Conservation (phyloP, 2,113 vertebrate species). For the Ophthalmolycus amberensis region DNA sequence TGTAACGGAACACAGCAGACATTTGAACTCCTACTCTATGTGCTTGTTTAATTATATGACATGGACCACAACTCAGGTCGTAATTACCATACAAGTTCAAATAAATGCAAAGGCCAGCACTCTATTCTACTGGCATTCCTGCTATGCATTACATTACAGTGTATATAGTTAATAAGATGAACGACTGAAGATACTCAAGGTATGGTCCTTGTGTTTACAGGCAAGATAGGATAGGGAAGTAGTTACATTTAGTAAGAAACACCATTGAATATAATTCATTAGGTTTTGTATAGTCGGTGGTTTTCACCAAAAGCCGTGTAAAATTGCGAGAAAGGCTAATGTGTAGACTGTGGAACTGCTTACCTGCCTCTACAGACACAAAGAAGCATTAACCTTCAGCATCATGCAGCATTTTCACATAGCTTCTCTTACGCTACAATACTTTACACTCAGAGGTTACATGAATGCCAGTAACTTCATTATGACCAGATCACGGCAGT, state of each 20-base stretch:
- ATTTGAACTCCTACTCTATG: slow-evolving; percentile 27
- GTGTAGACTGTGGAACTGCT: neutral
- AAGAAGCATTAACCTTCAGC: slow-evolving; percentile 22
- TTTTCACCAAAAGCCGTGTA: neutral
- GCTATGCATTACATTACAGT: slow-evolving; percentile 27
- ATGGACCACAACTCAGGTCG: slow-evolving; percentile 39
- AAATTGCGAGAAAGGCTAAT: neutral
- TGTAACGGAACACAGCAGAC: slow-evolving; percentile 38
- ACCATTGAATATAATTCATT: neutral
- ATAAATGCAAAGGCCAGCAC: slow-evolving; percentile 49
- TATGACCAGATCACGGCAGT: slow-evolving; percentile 11
- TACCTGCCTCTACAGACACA: neutral
- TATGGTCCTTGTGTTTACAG: slow-evolving; percentile 3
- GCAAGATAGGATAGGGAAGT: neutral
- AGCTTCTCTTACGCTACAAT: neutral
- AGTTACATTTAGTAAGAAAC: neutral
- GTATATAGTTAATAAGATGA: slow-evolving; percentile 25
- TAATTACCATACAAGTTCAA: slow-evolving; percentile 66
- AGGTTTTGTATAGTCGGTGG: neutral
- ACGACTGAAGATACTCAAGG: slow-evolving; percentile 4
- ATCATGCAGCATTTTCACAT: neutral
- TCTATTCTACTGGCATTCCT: slow-evolving; percentile 54
- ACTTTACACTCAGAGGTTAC: slow-evolving; percentile 18
- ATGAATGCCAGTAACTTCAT: slow-evolving; percentile 12
- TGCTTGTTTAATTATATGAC: slow-evolving; percentile 61